These are phyloP conservation scores for Morone saxatilis DNA, from an alignment of 2,113 vertebrate genomes.

Conservation along the genomic window DNA sequence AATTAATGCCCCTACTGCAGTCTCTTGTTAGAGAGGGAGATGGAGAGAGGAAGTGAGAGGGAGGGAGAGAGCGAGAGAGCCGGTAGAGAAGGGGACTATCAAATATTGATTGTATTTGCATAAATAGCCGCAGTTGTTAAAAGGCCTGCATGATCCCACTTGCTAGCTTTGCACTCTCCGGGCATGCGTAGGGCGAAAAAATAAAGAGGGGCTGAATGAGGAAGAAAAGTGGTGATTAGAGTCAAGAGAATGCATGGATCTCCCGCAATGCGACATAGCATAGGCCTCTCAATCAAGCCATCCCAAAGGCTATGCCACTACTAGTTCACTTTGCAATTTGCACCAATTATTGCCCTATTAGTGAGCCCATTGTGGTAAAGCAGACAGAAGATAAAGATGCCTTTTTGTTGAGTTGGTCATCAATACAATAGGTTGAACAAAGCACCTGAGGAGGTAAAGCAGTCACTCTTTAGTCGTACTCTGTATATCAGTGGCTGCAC, in stretches of 20 bases:
- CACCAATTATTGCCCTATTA: slow-evolving; percentile 70
- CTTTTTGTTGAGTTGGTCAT: slow-evolving; percentile 53
- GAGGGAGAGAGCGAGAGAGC: slow-evolving; percentile 30
- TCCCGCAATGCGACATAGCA: slow-evolving; percentile 78
- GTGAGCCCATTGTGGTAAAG: slow-evolving; percentile 42
- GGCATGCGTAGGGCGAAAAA: slow-evolving; percentile 20
- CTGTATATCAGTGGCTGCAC: slow-evolving; percentile 32
- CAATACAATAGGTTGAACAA: slow-evolving; percentile 46
- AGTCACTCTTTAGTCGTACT: slow-evolving; percentile 14
- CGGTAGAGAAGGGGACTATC: slow-evolving; percentile 49
- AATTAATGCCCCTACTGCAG: slow-evolving; percentile 81
- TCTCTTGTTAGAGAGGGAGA: slow-evolving; percentile 66
- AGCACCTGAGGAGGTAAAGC: slow-evolving; percentile 40
- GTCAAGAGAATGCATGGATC: slow-evolving; percentile 50
- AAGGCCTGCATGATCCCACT: slow-evolving; percentile 67
- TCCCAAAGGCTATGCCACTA: slow-evolving; percentile 60
- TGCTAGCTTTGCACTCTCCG: slow-evolving; percentile 42
- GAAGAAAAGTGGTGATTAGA: slow-evolving; percentile 57
- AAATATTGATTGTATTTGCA: slow-evolving; percentile 84
- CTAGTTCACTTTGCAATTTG: slow-evolving; percentile 59
- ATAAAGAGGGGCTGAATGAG: slow-evolving; percentile 37
- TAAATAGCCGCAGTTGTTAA: slow-evolving; percentile 77
- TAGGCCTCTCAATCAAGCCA: slow-evolving; percentile 50
- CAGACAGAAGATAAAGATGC: slow-evolving; percentile 45
- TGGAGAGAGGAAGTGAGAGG: slow-evolving; percentile 29